phyloP scores from a whole-genome alignment of 2,888 invertebrate genomes.

The Callyntrura sp. region DNA sequence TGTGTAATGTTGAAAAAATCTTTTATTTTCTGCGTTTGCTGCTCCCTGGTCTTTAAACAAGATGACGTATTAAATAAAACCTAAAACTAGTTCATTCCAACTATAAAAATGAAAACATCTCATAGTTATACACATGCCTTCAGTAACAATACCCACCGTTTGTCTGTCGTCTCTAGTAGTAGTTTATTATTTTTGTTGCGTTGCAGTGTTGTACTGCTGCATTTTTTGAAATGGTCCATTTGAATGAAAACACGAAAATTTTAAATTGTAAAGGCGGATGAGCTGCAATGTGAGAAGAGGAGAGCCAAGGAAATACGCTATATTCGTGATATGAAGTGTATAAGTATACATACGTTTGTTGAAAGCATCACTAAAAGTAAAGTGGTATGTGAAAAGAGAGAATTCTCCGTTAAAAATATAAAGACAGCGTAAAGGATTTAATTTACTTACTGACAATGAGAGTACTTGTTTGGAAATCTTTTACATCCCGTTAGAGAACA shows the following conservation, averaged over 20 bases:
- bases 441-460: slow-evolving; percentile 46
- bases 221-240: slow-evolving; percentile 64
- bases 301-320: neutral
- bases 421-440: slow-evolving; percentile 57
- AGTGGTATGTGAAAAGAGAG: neutral
- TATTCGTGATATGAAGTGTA: neutral
- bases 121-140: too few species aligned
- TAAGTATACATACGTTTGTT: neutral
- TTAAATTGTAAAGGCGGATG: slow-evolving; percentile 30
- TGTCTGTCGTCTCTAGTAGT: too few species aligned
- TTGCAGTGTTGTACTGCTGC: slow-evolving; percentile 44
- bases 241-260: slow-evolving; percentile 23
- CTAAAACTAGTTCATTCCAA: neutral
- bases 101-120: neutral
- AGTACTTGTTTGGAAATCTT: slow-evolving; percentile 49
- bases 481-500: slow-evolving; percentile 52
- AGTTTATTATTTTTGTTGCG: slow-evolving; percentile 2
- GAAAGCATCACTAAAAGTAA: neutral
- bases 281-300: neutral
- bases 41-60: neutral
- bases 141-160: too few species aligned
- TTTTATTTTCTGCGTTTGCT: neutral
- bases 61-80: neutral
- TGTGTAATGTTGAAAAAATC: slow-evolving; percentile 68
- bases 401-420: too few species aligned